Conservation (phyloP, 2,113 vertebrate species). For the Pogona vitticeps region DNA sequence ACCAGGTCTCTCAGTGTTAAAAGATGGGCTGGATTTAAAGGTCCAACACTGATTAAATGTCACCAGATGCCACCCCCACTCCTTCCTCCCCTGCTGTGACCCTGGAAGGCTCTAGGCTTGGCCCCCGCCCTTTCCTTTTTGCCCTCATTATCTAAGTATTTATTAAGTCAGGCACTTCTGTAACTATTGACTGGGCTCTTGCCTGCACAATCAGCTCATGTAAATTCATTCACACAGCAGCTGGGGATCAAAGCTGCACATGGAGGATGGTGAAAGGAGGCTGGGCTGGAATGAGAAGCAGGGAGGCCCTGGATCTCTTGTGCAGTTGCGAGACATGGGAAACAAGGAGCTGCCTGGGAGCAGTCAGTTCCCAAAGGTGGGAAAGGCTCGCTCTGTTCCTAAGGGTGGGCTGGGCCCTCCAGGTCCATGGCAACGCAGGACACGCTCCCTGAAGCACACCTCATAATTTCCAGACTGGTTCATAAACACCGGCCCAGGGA, state of each 20-base stretch:
- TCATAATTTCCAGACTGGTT: too few relatives aligned
- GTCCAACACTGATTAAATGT: slow-evolving; percentile 61
- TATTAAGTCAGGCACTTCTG: slow-evolving; percentile 68
- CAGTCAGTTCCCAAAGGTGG: too few relatives aligned
- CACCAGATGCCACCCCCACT: neutral
- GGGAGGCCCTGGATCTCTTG: neutral
- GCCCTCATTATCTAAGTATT: slow-evolving; percentile 68
- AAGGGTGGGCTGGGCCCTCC: neutral
- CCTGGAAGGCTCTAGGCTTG: slow-evolving; percentile 46
- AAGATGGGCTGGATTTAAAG: slow-evolving; percentile 29
- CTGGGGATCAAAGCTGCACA: slow-evolving; percentile 59
- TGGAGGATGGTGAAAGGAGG: slow-evolving; percentile 43
- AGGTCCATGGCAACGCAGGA: neutral
- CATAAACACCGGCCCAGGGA: neutral
- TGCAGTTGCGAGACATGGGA: too few relatives aligned
- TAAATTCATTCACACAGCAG: slow-evolving; percentile 74
- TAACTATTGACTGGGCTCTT: slow-evolving; percentile 61
- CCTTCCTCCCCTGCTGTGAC: neutral
- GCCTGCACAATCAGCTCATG: slow-evolving; percentile 68
- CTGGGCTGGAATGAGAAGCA: neutral
- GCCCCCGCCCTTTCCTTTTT: slow-evolving; percentile 33
- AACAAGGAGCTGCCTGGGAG: neutral
- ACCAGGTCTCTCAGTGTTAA: neutral
- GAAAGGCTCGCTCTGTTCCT: neutral
- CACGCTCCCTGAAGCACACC: neutral